Evolutionary conservation across 92 coral and sea anemone species (phyloP), one percentile per base, ranked within the genome.

Genomic region (Meandrina meandrites): DNA sequence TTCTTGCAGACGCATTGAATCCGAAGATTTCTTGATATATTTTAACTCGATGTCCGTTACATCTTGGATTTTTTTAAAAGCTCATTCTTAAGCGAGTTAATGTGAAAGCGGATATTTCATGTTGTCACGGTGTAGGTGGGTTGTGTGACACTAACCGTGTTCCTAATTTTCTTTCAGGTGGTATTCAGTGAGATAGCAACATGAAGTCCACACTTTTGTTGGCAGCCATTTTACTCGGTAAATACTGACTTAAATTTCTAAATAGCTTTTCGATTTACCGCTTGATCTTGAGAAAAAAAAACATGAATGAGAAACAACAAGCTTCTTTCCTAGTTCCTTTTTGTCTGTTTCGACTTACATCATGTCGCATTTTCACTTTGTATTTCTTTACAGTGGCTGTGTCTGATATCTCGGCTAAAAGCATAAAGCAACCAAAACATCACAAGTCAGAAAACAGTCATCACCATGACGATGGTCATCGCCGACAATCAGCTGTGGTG

Each of bases 401-500:
- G 30, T 3, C 75, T 17, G 60, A 45, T 17, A 47, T 50, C 68
- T 28, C 74, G 22, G 83, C 83, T 60, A 85, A 85, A 77, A 85
- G 88, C 50, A 24, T 77, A 16, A 85, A 66, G 42, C 16, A 34
- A 14, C 88, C 78, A 31, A 60, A 40, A 42, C 21, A n/a, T 42
- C 58, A 84, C 72, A 84, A 54, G 16, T 28, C 69, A 72, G 76
- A 84, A 18, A 0, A 30, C 12, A 37, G 42, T 56, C 83, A 34
- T 19, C 78, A 37, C 24, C 87, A 84, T 37, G 82, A 85, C 50
- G 66, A 76, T 50, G 82, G 81, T 6, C 75, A 85, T 85, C 88
- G 81, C 12, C 81, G 88, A 76, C 88, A 85, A 30, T 50, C 60
- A 5, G 35, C 79, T 17, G 86, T 66, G 45, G 40, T 54, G 24